A percentile compares a stretch with the other conserved stretches of the same genome.
phyloP scores from a whole-genome alignment of 2,888 invertebrate species.

The Xylota segnis region DNA sequence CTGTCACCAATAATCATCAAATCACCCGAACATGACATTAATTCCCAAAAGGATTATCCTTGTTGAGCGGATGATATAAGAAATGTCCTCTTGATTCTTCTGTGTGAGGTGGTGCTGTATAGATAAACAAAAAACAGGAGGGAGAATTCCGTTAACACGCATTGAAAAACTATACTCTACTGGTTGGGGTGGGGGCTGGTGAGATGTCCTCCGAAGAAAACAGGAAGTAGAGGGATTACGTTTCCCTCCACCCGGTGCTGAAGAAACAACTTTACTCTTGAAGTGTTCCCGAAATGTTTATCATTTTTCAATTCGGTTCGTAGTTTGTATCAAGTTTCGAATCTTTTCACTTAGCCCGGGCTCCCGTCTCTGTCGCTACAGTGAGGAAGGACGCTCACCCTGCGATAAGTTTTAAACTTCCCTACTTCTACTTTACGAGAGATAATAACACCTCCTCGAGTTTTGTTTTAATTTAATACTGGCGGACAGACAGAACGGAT shows the following conservation, averaged over 20 bases:
- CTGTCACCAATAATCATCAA: constrained; percentile 73
- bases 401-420: constrained; percentile 65
- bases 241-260: background rate
- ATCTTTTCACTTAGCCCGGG: constrained; percentile 54
- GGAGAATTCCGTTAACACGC: constrained; percentile 56
- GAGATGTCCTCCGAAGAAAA: constrained; percentile 27
- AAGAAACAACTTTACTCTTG: constrained; percentile 6
- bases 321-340: constrained; percentile 61
- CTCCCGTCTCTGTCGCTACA: constrained; percentile 4
- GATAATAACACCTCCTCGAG: constrained; percentile 74
- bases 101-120: constrained; percentile 14
- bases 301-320: constrained; percentile 63
- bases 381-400: background rate
- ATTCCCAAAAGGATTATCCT: constrained; percentile 69
- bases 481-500: constrained; percentile 44
- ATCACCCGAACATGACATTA: constrained; percentile 73
- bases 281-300: constrained; percentile 58
- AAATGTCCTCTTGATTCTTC: constrained; percentile 30
- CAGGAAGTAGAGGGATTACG: constrained; percentile 47
- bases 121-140: constrained; percentile 37
- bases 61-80: constrained; percentile 51
- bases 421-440: constrained; percentile 25
- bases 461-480: constrained; percentile 72
- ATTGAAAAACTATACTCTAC: constrained; percentile 6
- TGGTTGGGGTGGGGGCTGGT: background rate